These are phyloP conservation scores for Monochamus alternatus DNA, from an alignment of 2,888 invertebrate genomes.

Conservation along the genomic window DNA sequence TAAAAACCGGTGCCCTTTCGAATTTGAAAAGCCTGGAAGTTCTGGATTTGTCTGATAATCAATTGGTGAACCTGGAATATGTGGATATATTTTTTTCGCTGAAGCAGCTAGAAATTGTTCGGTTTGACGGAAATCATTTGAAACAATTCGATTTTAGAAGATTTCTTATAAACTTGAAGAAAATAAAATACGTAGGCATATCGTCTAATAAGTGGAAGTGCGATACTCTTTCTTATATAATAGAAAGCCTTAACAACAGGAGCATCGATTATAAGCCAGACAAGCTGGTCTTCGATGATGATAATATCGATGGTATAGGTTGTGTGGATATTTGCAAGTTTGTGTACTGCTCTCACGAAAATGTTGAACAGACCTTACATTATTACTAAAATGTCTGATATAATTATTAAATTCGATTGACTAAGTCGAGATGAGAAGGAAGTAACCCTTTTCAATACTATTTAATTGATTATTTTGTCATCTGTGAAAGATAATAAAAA, in stretches of 20 bases:
- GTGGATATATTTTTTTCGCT: slow-evolving; percentile 51
- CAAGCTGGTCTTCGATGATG: slow-evolving; percentile 35
- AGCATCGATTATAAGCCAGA: slow-evolving; percentile 44
- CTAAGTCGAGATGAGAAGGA: too few species aligned
- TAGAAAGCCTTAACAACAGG: slow-evolving; percentile 45
- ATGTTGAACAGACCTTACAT: slow-evolving; percentile 33
- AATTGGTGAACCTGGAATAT: slow-evolving; percentile 44
- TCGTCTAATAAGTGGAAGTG: slow-evolving; percentile 55
- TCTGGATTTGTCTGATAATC: slow-evolving; percentile 51
- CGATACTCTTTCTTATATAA: slow-evolving; percentile 48
- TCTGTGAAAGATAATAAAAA: too few species aligned
- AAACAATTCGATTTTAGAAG: slow-evolving; percentile 46
- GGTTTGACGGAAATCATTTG: slow-evolving; percentile 52
- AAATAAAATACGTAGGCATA: slow-evolving; percentile 49
- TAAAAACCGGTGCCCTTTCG: slow-evolving; percentile 53
- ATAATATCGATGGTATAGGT: slow-evolving; percentile 52
- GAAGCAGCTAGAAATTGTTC: slow-evolving; percentile 41
- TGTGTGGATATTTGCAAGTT: slow-evolving; percentile 54
- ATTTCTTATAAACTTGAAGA: slow-evolving; percentile 42
- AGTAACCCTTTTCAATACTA: too few species aligned
- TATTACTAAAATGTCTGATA: background rate
- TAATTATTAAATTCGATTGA: too few species aligned
- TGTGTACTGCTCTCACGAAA: slow-evolving; percentile 42
- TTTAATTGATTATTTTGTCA: too few species aligned
- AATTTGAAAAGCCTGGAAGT: slow-evolving; percentile 48